Evolutionary conservation across 2,113 vertebrate genomes (phyloP).

Genomic region (Ellobius talpinus): DNA sequence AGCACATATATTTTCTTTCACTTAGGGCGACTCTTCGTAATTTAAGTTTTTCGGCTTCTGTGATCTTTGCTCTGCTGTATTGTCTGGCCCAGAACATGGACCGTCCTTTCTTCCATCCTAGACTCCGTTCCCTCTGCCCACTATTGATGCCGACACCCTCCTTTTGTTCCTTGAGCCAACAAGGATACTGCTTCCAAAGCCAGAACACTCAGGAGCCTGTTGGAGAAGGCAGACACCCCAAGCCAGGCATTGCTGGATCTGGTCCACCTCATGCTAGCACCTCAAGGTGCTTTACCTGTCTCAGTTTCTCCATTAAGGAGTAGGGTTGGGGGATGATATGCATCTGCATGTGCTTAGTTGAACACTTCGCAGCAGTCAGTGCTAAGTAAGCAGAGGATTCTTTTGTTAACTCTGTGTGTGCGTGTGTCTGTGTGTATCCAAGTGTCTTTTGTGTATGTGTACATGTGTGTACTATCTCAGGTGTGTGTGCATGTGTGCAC

Average conservation of each 20-base stretch:
- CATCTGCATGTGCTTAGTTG: accelerated
- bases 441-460: neutral
- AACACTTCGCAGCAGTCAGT: accelerated
- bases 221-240: neutral
- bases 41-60: neutral
- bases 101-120: neutral
- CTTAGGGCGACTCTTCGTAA: neutral
- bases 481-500: neutral
- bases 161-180: neutral
- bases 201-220: neutral
- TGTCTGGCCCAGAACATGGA: too few species aligned
- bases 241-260: neutral
- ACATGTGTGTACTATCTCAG: neutral
- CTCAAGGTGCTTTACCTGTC: neutral
- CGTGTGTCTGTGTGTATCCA: neutral
- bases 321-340: too few species aligned
- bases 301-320: neutral
- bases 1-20: neutral
- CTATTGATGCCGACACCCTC: neutral
- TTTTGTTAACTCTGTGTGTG: neutral
- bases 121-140: neutral
- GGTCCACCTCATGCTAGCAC: neutral
- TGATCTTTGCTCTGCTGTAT: neutral
- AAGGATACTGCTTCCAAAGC: neutral
- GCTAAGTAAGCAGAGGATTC: too few species aligned